Evolutionary conservation across 2,888 invertebrate genomes (phyloP).

Genomic region (Pammene fasciana): DNA sequence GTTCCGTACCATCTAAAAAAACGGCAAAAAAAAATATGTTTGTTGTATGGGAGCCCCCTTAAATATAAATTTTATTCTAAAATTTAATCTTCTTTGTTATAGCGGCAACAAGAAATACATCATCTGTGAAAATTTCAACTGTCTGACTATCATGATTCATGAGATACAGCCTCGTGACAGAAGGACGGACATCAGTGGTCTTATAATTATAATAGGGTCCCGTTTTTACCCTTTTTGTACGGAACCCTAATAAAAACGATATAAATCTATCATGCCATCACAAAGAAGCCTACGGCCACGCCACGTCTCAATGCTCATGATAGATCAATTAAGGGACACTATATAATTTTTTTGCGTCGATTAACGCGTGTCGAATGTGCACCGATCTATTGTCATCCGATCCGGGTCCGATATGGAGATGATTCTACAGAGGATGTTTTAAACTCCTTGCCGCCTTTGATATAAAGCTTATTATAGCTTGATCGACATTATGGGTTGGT

Average conservation of each 20-base stretch:
- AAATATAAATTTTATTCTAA: no score
- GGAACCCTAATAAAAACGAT: constrained; percentile 9
- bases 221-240: no score
- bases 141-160: no score
- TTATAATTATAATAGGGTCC: no score
- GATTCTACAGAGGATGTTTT: constrained; percentile 46
- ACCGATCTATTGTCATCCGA: constrained; percentile 54
- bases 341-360: constrained; percentile 55
- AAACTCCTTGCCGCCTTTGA: not conserved
- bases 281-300: constrained; percentile 26
- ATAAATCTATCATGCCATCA: constrained; percentile 21
- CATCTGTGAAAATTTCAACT: not conserved
- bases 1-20: no score
- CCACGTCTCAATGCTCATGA: constrained; percentile 32
- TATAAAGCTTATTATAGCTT: constrained; percentile 6
- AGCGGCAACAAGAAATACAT: no score
- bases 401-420: constrained; percentile 76
- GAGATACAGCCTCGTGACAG: no score
- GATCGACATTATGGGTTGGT: constrained; percentile 6
- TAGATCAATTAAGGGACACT: constrained; percentile 38
- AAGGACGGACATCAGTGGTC: no score
- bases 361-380: constrained; percentile 54
- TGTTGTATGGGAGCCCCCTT: no score
- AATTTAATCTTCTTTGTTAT: no score
- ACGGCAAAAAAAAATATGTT: no score